Evolutionary conservation across 2,797 vertebrate genomes (phyloP), one percentile per base, ranked within the genome.

Genomic region (Alosa sapidissima): DNA sequence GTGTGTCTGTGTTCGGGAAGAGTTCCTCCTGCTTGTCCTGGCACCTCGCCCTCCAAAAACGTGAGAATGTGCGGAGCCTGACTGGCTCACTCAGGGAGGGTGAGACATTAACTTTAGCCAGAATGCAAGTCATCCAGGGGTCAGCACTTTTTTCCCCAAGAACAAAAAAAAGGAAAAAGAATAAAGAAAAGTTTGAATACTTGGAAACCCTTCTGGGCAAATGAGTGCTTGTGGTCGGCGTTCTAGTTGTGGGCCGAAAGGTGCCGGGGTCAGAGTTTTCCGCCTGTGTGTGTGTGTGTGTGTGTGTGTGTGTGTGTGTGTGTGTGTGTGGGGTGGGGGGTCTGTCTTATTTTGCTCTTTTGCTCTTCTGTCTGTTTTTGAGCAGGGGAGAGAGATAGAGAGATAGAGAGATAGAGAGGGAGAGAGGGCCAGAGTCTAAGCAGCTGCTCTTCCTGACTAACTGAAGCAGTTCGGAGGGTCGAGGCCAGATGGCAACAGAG

Each of bases 81-180:
- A 81, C 16, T 10, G 7, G 87, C 81, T 49, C 82, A 88, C 83
- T 87, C 81, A n/a, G 65, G 60, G 81, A 48, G 45, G 84, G 91
- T 94, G 82, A 93, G 85, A 89, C 33, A 94, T 95, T 94, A 95
- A 94, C 93, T 84, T 14, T 21, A 49, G 14, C 88, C 93, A 94
- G 90, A 91, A 81, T 91, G 92, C 93, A 93, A 94, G 81, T 93
- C 93, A 93, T 93, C 87, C 84, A 48, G 55, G 81, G 82, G 87
- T 86, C 36, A 83, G 88, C 68, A 82, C 65, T 90, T 93, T 85
- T 14, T 21, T 21, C 4, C 3, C 0, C 3, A 4, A 45, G 3
- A 13, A 47, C 3, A n/a, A 33, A 55, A n/a, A 48, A 62, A 28
- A n/a, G 6, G 21, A 62, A n/a, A 24, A n/a, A 78, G 65, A 2